phyloP scores from a whole-genome alignment of 2,797 vertebrate species.

The Martes flavigula region DNA sequence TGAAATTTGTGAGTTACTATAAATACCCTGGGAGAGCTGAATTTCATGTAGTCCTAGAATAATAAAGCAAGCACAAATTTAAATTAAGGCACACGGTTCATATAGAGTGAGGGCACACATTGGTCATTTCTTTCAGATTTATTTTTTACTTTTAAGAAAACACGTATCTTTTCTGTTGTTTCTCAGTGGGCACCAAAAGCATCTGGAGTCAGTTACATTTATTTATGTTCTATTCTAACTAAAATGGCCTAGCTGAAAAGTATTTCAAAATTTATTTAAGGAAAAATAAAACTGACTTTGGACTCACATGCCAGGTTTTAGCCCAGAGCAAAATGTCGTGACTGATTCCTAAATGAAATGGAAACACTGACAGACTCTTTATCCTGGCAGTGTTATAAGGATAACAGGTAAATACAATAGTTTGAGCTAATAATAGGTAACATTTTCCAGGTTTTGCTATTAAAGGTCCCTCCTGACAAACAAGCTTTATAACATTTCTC shows the following conservation, averaged over 20 bases:
- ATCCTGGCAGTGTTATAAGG: background rate
- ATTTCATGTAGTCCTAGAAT: background rate
- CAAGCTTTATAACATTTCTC: slow-evolving; percentile 41
- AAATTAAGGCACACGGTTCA: background rate
- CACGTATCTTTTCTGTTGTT: slow-evolving; percentile 26
- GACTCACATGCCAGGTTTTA: slow-evolving; percentile 64
- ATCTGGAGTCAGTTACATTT: slow-evolving; percentile 67
- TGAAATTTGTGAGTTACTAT: slow-evolving; percentile 27
- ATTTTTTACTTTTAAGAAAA: slow-evolving; percentile 52
- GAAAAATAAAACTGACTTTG: slow-evolving; percentile 70
- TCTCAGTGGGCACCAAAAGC: slow-evolving; percentile 22
- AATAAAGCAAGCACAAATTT: slow-evolving; percentile 40
- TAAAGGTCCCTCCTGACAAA: slow-evolving; percentile 36
- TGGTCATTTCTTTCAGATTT: slow-evolving; percentile 15
- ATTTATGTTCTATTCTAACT: slow-evolving; percentile 53
- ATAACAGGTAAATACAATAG: slow-evolving; percentile 48
- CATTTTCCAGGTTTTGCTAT: slow-evolving; percentile 61
- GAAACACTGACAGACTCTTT: slow-evolving; percentile 47
- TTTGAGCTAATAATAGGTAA: slow-evolving; percentile 53
- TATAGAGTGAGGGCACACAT: background rate
- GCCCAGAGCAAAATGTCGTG: slow-evolving; percentile 51
- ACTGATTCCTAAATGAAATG: slow-evolving; percentile 50
- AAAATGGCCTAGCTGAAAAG: slow-evolving; percentile 62
- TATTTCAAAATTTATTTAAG: slow-evolving; percentile 71
- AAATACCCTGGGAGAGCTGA: background rate